Percentiles rank a stretch among this genome's conserved stretches.
These are phyloP conservation scores for Colius striatus DNA, from an alignment of 2,113 vertebrate genomes.

Conservation along the genomic window DNA sequence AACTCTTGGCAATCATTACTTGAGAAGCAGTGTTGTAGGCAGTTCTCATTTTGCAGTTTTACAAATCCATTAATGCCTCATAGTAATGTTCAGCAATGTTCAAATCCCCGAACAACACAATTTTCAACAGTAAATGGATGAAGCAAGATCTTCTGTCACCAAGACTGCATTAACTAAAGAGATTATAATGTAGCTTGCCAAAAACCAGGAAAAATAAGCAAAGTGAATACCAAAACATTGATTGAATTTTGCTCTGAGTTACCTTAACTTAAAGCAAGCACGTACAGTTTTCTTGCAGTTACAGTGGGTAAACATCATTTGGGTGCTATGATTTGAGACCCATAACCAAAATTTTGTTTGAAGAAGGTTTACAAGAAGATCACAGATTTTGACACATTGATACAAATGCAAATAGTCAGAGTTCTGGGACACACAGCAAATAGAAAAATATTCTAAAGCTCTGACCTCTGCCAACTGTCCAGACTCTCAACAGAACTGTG, in stretches of 20 bases:
- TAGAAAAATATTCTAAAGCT: background rate
- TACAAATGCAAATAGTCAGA: background rate
- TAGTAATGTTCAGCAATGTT: background rate
- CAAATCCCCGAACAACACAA: background rate
- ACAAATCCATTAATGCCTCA: background rate
- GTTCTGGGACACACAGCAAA: background rate
- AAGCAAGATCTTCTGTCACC: background rate
- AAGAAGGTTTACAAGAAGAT: background rate
- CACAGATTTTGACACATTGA: background rate
- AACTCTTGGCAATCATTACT: background rate
- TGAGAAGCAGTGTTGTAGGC: background rate
- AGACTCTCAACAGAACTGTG: background rate
- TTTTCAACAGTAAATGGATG: background rate
- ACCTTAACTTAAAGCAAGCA: background rate
- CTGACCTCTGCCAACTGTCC: background rate
- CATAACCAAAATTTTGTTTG: background rate
- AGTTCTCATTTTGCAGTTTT: background rate
- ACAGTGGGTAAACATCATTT: background rate
- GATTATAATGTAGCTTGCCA: background rate
- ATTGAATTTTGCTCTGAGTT: background rate
- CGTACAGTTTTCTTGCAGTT: background rate
- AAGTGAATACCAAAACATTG: background rate
- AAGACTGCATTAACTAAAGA: background rate
- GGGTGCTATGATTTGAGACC: background rate
- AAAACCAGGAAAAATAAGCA: background rate